These are phyloP conservation scores for Diorhabda carinulata DNA, from an alignment of 1,140 invertebrate genomes.

Conservation along the genomic window DNA sequence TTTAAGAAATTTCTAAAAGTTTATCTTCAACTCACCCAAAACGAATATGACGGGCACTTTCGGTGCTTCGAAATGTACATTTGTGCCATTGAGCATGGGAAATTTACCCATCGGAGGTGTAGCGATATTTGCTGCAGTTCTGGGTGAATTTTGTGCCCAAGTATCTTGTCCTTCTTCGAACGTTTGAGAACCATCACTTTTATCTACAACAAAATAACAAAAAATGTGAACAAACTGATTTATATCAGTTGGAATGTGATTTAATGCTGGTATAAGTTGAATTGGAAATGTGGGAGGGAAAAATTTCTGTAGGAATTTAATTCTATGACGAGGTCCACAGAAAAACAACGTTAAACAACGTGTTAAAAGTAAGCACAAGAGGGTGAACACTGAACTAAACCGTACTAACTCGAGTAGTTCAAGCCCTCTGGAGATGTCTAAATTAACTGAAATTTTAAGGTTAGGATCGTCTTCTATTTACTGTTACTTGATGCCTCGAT, in stretches of 20 bases:
- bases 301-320: neutral
- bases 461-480: too few species aligned
- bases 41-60: conserved; percentile 84
- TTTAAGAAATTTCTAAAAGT: too few species aligned
- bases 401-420: too few species aligned
- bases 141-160: conserved; percentile 46
- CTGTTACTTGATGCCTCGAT: too few species aligned
- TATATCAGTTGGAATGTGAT: too few species aligned
- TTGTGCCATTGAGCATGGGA: conserved; percentile 69
- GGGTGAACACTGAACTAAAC: too few species aligned
- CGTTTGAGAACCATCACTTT: conserved; percentile 69
- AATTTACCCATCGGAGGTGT: conserved; percentile 63
- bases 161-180: conserved; percentile 59
- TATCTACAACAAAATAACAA: conserved; percentile 53
- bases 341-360: too few species aligned
- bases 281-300: neutral
- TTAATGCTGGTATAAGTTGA: neutral
- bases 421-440: too few species aligned
- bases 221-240: too few species aligned
- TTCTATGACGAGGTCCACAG: too few species aligned
- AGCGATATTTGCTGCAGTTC: conserved; percentile 51
- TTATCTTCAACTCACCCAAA: conserved; percentile 57
- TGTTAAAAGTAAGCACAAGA: too few species aligned
- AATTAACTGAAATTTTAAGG: too few species aligned
- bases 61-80: conserved; percentile 77